Evolutionary conservation across 1,140 invertebrate species (phyloP).

Genomic region (Oreohelix idahoensis): DNA sequence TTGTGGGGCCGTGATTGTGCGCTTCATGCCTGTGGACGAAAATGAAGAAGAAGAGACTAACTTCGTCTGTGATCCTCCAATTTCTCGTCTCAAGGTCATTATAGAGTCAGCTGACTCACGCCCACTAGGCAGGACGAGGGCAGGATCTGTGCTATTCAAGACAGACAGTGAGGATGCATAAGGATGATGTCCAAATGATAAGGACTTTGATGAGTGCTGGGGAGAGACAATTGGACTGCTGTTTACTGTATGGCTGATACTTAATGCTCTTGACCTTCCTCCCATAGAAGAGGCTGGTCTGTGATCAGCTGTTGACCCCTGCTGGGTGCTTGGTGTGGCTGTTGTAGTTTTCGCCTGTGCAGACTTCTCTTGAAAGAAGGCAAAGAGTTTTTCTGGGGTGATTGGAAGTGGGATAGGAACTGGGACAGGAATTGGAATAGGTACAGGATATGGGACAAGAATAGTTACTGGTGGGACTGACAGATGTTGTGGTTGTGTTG

Average conservation of each 20-base stretch:
- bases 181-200: neutral
- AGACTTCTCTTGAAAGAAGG: constrained; percentile 52
- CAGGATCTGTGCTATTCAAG: neutral
- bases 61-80: neutral
- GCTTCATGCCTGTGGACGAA: constrained; percentile 45
- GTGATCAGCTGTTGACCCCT: neutral
- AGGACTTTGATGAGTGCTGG: neutral
- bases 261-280: neutral
- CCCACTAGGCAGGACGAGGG: constrained; percentile 18
- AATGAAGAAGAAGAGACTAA: neutral
- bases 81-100: constrained; percentile 37
- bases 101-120: constrained; percentile 43
- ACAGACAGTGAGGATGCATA: neutral
- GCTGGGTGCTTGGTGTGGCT: neutral
- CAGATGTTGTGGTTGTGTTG: neutral
- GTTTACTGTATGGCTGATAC: neutral
- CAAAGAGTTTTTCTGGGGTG: constrained; percentile 57
- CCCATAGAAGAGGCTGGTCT: neutral
- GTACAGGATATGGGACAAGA: constrained; percentile 86
- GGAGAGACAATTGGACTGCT: neutral
- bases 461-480: constrained; percentile 83
- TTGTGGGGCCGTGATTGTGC: constrained; percentile 46
- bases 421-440: constrained; percentile 87
- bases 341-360: neutral
- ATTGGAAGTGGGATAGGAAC: constrained; percentile 84